These are phyloP conservation scores for Vespertilio murinus DNA, from an alignment of 2,797 vertebrate species.

Conservation along the genomic window DNA sequence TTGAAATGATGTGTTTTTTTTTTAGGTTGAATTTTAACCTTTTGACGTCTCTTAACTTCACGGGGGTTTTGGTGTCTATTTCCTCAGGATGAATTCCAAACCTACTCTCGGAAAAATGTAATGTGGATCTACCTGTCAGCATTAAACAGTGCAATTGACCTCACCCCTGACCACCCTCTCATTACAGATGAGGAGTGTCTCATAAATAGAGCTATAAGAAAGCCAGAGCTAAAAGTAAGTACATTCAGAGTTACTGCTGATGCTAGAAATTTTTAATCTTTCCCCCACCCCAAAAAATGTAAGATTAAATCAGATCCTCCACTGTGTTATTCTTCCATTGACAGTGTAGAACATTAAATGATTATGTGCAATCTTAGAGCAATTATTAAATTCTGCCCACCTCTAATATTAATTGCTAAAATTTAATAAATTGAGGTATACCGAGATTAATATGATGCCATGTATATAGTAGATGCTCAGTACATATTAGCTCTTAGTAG, in stretches of 20 bases:
- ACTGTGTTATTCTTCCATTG: neutral
- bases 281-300: accelerated
- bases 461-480: neutral
- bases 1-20: conserved; percentile 27
- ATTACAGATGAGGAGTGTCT: conserved; percentile 77
- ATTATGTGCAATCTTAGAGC: neutral
- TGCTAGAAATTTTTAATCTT: neutral
- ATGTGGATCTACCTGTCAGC: conserved; percentile 80
- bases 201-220: conserved; percentile 83
- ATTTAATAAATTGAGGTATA: neutral
- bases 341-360: neutral
- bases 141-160: conserved; percentile 16
- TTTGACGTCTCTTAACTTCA: conserved; percentile 11
- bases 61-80: conserved; percentile 60
- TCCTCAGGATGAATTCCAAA: conserved; percentile 85
- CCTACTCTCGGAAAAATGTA: conserved; percentile 83
- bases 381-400: neutral
- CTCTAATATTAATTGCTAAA: neutral
- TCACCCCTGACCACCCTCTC: conserved; percentile 56
- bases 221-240: conserved; percentile 84
- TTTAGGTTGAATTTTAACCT: conserved; percentile 37
- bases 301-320: neutral
- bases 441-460: neutral
- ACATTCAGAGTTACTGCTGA: neutral
- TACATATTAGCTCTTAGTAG: neutral